phyloP scores from a whole-genome alignment of 2,113 vertebrate species.

The Sphaerodactylus townsendi region DNA sequence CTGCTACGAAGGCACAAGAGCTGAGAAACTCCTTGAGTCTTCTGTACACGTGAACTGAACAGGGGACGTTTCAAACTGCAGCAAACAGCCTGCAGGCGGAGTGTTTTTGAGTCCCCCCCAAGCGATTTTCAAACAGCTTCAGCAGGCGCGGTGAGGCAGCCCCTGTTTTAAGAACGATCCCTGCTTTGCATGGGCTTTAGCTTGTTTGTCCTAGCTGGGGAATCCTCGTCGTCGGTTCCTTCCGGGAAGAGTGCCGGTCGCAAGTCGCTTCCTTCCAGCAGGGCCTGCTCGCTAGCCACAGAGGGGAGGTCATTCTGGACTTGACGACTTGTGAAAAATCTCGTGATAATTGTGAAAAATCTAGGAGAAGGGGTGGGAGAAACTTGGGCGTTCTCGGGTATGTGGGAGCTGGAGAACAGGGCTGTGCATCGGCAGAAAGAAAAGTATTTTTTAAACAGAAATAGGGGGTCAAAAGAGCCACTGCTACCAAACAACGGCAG shows the following conservation, averaged over 20 bases:
- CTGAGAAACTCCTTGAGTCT: not conserved
- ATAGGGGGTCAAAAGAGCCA: rapidly evolving
- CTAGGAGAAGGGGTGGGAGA: too few species aligned
- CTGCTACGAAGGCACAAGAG: not conserved
- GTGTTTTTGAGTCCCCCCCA: not conserved
- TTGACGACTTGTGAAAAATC: too few species aligned
- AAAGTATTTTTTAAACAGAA: not conserved
- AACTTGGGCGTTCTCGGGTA: too few species aligned
- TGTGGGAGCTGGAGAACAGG: not conserved
- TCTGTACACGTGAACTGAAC: not conserved
- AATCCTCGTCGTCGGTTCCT: not conserved
- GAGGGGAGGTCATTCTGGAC: not conserved
- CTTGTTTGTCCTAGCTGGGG: not conserved
- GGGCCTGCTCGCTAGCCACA: not conserved
- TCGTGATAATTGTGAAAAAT: not conserved
- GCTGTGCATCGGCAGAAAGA: not conserved
- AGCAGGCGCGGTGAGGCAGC: not conserved
- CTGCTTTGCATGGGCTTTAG: not conserved
- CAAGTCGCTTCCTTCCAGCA: not conserved
- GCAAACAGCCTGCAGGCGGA: not conserved
- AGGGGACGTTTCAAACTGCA: not conserved
- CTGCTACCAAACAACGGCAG: not conserved
- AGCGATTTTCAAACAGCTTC: not conserved
- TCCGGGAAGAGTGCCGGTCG: too few species aligned
- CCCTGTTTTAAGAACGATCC: rapidly evolving